These are phyloP conservation scores for Oryzias melastigma DNA, from an alignment of 2,113 vertebrate genomes.

Conservation along the genomic window DNA sequence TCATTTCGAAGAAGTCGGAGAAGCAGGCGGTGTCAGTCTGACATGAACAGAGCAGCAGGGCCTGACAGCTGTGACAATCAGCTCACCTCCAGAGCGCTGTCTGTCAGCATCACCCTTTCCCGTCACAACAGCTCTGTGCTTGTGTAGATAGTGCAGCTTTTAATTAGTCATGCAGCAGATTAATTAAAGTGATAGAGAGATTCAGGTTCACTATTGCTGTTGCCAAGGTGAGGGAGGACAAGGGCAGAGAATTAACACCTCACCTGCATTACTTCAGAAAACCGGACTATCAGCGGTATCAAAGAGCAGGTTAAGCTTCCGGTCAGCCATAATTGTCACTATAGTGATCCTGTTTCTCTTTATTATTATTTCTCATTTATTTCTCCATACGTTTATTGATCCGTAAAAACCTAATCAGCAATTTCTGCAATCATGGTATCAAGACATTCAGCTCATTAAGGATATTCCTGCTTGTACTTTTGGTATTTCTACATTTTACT, in stretches of 20 bases:
- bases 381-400: too few species aligned
- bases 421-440: too few species aligned
- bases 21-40: conserved; percentile 14
- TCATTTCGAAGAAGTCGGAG: conserved; percentile 21
- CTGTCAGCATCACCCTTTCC: conserved; percentile 39
- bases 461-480: too few species aligned
- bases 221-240: conserved; percentile 61
- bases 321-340: too few species aligned
- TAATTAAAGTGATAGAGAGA: conserved; percentile 66
- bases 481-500: too few species aligned
- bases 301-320: too few species aligned
- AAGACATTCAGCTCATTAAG: too few species aligned
- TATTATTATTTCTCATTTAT: too few species aligned
- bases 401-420: too few species aligned
- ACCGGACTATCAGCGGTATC: neutral
- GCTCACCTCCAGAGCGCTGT: conserved; percentile 25
- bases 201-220: conserved; percentile 40
- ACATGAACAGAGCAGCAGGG: conserved; percentile 22
- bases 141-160: conserved; percentile 54
- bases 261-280: conserved; percentile 15
- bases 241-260: conserved; percentile 31
- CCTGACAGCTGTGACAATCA: conserved; percentile 51
- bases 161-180: conserved; percentile 74
- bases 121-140: conserved; percentile 28
- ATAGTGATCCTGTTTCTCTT: too few species aligned